phyloP scores from a whole-genome alignment of 2,797 vertebrate species.

The Diplodus sargus region DNA sequence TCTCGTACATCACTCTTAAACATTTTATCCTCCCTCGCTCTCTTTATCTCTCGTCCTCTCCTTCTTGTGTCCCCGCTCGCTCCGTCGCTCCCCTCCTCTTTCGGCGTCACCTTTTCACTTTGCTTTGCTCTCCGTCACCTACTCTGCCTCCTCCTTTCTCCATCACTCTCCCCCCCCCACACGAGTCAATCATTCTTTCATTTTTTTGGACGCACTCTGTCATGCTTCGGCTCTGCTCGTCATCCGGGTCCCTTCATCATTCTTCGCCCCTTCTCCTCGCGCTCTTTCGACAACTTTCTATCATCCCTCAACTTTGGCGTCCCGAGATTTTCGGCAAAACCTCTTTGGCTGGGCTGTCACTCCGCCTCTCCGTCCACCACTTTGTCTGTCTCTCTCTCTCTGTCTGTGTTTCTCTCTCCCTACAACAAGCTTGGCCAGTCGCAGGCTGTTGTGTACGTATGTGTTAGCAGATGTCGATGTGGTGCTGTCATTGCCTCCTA shows the following conservation, averaged over 20 bases:
- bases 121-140: constrained; percentile 12
- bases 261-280: constrained; percentile 42
- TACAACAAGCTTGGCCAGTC: constrained; percentile 56
- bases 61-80: constrained; percentile 10
- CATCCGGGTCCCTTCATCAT: constrained; percentile 58
- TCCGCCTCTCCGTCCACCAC: constrained; percentile 16
- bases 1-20: constrained; percentile 79
- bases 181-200: constrained; percentile 57
- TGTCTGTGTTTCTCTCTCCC: constrained; percentile 13
- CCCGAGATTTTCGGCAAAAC: constrained; percentile 47
- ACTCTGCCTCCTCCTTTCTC: constrained; percentile 33
- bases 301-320: constrained; percentile 59
- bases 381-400: constrained; percentile 15
- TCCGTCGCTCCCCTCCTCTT: constrained; percentile 24
- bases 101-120: constrained; percentile 1
- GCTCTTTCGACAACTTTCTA: constrained; percentile 58
- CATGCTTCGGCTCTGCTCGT: constrained; percentile 55
- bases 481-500: constrained; percentile 85
- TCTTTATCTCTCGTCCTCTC: constrained; percentile 48
- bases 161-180: constrained; percentile 29
- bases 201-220: constrained; percentile 60
- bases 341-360: constrained; percentile 52
- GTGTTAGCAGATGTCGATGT: constrained; percentile 80
- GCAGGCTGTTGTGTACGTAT: constrained; percentile 70
- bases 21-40: constrained; percentile 60